Evolutionary conservation across 2,888 invertebrate species (phyloP), one percentile per base, ranked within the genome.

Genomic region (Pasiphila rectangulata): DNA sequence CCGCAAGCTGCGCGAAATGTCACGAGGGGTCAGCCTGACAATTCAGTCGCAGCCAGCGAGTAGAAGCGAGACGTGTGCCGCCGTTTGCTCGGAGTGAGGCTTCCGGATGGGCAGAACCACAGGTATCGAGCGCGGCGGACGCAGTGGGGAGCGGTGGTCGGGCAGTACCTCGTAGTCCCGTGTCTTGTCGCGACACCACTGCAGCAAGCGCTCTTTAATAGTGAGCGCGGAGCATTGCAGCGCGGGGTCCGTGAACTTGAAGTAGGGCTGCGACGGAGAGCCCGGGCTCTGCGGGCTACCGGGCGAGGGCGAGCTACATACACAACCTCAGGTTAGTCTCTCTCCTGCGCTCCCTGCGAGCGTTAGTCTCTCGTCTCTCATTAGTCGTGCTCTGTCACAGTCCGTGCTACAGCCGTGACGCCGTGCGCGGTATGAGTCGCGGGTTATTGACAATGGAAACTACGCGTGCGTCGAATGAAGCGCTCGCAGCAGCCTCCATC

Each of bases 141-240:
- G 69, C 63, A 67, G 56, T 63, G 67, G 63, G 67, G 63, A 54
- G 59, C 43, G 52, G 23, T 49, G 61, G 59, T 59, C 47, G 51
- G 29, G 59, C 71, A 66, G 84, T 95, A 98, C 98, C 95, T 97
- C 95, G 90, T 98, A 98, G 91, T 96, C 97, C 92, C 95, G 94
- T 75, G 98, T 98, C 93, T 98, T 97, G 91, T 95, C 94, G 90
- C 96, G 95, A 91, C 96, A 96, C 98, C 98, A 98, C 89, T 95
- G 94, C 90, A 98, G 93, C 84, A 98, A 92, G 89, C 97, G 94
- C 84, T 98, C 97, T 93, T 98, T 98, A 89, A 98, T 96, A 90
- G 96, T 95, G 90, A 94, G 94, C 76, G 97, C 97, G 90, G 95
- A 96, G 87, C 94, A 93, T 85, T 93, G 94, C 90, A 97, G 92